Percentiles rank a stretch among this genome's conserved stretches.
Conservation (phyloP, 2,888 invertebrate species). For the Apantesis nais region DNA sequence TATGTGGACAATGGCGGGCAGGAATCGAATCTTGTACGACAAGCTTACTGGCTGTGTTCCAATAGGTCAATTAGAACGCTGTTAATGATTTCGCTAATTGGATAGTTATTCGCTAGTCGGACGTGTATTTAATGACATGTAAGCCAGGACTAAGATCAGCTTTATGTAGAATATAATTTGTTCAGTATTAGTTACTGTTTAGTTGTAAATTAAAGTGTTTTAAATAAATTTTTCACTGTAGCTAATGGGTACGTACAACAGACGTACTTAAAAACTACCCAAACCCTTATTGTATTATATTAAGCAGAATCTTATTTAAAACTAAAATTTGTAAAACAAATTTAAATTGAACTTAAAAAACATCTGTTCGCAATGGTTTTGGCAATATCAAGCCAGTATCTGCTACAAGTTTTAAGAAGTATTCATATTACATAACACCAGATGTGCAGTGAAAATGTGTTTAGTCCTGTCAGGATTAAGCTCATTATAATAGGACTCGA, state of each 20-base stretch:
- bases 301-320: not conserved
- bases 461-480: not conserved
- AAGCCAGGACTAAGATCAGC: not conserved
- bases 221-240: too few species aligned
- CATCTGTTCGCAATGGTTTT: not conserved
- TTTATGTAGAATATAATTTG: not conserved
- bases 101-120: constrained; percentile 21
- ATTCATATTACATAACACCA: not conserved
- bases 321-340: too few species aligned
- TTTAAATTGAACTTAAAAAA: not conserved
- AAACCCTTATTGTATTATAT: not conserved
- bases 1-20: constrained; percentile 15
- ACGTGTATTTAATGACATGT: not conserved
- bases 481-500: not conserved
- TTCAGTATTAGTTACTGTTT: not conserved
- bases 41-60: constrained; percentile 41
- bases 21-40: constrained; percentile 47
- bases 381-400: not conserved
- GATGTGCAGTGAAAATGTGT: not conserved
- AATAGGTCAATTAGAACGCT: constrained; percentile 37
- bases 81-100: constrained; percentile 44
- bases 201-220: not conserved
- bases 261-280: not conserved
- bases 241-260: too few species aligned
- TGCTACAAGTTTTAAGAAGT: not conserved